These are phyloP conservation scores for Lycocerus yunnanus DNA, from an alignment of 2,888 invertebrate genomes.

Conservation along the genomic window DNA sequence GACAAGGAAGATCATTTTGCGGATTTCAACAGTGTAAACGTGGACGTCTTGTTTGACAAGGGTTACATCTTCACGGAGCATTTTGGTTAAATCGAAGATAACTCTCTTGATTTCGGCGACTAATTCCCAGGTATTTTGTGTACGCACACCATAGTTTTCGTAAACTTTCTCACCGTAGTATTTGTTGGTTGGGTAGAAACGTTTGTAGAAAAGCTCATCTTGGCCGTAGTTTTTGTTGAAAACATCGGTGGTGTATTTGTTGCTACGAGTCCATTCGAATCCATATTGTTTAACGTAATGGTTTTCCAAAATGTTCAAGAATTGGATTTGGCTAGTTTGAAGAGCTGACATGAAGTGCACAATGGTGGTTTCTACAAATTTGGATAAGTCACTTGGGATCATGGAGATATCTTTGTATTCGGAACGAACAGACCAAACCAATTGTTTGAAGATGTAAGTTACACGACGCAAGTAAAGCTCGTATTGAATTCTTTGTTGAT, in stretches of 20 bases:
- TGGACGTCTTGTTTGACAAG: neutral
- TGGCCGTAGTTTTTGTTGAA: neutral
- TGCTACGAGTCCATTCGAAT: neutral
- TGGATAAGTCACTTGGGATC: neutral
- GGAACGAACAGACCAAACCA: conserved; percentile 7
- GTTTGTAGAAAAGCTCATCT: neutral
- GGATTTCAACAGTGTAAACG: neutral
- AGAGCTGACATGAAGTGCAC: neutral
- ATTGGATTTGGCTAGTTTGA: neutral
- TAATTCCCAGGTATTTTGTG: neutral
- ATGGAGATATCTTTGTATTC: conserved; percentile 1
- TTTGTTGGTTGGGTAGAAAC: neutral
- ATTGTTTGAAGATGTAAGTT: conserved; percentile 3
- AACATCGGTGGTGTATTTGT: neutral
- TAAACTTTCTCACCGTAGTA: neutral
- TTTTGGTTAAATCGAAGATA: neutral
- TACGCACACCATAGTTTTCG: neutral
- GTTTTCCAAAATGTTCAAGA: neutral
- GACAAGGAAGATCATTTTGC: neutral
- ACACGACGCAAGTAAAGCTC: conserved; percentile 1
- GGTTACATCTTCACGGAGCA: neutral
- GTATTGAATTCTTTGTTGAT: neutral
- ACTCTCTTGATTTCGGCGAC: neutral
- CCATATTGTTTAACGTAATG: neutral
- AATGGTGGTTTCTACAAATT: neutral